Percentiles rank a stretch among this genome's conserved stretches.
Conservation (phyloP, 2,888 invertebrate genomes). For the Desoria tigrina region DNA sequence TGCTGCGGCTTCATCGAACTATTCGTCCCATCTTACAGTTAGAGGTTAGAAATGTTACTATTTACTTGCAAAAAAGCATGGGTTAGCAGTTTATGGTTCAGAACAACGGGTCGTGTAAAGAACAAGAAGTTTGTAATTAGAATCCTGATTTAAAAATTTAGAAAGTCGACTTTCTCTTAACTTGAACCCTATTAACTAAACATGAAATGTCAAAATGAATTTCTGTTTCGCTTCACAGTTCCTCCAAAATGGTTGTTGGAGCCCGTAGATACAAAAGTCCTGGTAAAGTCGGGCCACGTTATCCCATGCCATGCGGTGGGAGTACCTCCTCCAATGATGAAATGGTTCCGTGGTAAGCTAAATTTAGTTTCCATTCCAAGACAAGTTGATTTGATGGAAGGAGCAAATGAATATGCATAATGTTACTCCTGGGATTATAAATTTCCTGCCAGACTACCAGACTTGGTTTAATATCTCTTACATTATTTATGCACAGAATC, state of each 20-base stretch:
- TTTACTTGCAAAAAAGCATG: not conserved
- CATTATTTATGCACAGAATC: slow-evolving; percentile 35
- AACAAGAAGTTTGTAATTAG: too few relatives aligned
- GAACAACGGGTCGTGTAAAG: too few relatives aligned
- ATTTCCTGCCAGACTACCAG: not conserved
- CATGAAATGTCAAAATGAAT: not conserved
- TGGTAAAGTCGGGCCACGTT: slow-evolving; percentile 55
- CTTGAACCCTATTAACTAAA: slow-evolving; percentile 21
- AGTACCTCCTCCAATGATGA: slow-evolving; percentile 56
- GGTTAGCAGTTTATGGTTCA: not conserved
- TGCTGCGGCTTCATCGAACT: slow-evolving; percentile 46
- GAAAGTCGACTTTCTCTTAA: too few relatives aligned
- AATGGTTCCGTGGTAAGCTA: slow-evolving; percentile 54
- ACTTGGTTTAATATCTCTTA: slow-evolving; percentile 14
- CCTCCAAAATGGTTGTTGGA: slow-evolving; percentile 57
- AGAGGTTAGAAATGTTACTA: slow-evolving; percentile 55
- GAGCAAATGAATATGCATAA: slow-evolving; percentile 16
- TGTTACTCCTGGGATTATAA: slow-evolving; percentile 7
- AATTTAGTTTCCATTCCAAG: not conserved
- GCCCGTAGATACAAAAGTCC: slow-evolving; percentile 56
- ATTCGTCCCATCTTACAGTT: slow-evolving; percentile 56
- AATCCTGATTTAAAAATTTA: too few relatives aligned
- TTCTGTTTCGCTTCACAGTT: slow-evolving; percentile 54
- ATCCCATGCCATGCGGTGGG: slow-evolving; percentile 57
- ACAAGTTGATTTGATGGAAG: not conserved